These are phyloP conservation scores for Halcyon badia DNA, from an alignment of 2,797 vertebrate species.

Conservation along the genomic window DNA sequence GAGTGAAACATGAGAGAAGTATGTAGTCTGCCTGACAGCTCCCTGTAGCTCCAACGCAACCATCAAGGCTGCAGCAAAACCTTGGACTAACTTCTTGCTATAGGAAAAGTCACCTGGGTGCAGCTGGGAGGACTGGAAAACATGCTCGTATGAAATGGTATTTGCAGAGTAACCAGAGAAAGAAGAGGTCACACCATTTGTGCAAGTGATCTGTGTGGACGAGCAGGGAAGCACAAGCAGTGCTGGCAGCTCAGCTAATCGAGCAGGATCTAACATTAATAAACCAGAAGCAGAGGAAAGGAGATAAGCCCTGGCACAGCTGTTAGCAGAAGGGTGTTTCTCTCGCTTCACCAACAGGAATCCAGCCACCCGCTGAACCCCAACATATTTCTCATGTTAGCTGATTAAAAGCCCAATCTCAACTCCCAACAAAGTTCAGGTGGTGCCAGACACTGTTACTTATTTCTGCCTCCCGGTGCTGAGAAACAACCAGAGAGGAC, in stretches of 20 bases:
- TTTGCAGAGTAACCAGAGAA: conserved; percentile 5
- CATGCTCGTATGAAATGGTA: not conserved
- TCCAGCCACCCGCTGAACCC: not conserved
- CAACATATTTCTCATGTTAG: not conserved
- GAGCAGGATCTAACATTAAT: not conserved
- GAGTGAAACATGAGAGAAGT: not conserved
- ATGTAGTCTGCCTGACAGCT: not conserved
- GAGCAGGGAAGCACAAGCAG: not conserved
- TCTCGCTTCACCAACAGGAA: not conserved
- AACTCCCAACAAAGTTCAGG: not conserved
- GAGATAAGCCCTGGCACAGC: not conserved
- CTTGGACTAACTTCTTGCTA: not conserved
- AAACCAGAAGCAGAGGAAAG: not conserved
- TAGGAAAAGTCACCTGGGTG: not conserved
- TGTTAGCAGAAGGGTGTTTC: not conserved
- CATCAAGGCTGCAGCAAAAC: not conserved
- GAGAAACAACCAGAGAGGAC: not conserved
- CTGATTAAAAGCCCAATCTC: not conserved
- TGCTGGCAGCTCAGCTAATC: not conserved
- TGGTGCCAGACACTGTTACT: not conserved
- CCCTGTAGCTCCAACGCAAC: not conserved
- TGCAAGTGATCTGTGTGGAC: not conserved
- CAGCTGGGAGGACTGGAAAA: conserved; percentile 17
- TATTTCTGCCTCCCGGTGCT: not conserved
- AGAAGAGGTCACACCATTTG: not conserved